Percentiles rank a stretch among this genome's conserved stretches.
Conservation (phyloP, 2,888 invertebrate species). For the Melangyna quadrimaculata region DNA sequence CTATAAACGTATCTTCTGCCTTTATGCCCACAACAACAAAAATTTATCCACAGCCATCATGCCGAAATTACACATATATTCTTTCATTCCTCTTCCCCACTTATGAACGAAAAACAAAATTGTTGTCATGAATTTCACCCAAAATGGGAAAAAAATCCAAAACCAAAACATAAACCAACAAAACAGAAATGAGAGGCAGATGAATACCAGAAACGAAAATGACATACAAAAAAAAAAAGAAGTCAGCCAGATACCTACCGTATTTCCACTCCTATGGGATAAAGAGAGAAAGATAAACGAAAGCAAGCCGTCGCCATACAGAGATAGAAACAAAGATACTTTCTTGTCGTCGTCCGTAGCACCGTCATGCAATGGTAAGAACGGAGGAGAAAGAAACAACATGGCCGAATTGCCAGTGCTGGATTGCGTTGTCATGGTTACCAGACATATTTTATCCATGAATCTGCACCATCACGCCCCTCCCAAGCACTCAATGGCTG, state of each 20-base stretch:
- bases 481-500: conserved; percentile 13
- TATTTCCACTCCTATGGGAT: conserved; percentile 50
- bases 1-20: background rate
- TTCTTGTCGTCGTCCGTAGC: background rate
- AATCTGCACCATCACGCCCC: conserved; percentile 66
- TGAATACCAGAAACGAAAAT: conserved; percentile 38
- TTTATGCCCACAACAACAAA: background rate
- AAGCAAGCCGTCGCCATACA: conserved; percentile 32
- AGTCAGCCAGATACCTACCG: background rate
- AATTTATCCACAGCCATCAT: conserved; percentile 38
- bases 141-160: conserved; percentile 56
- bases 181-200: conserved; percentile 33
- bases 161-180: conserved; percentile 47
- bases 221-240: background rate
- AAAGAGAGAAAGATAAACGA: conserved; percentile 36
- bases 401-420: conserved; percentile 64
- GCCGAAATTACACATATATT: conserved; percentile 18
- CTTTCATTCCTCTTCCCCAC: conserved; percentile 2
- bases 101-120: background rate
- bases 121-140: conserved; percentile 51
- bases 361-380: background rate
- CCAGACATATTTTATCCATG: conserved; percentile 69
- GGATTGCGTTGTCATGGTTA: conserved; percentile 68
- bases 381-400: conserved; percentile 45
- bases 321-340: conserved; percentile 63